Conservation (phyloP, 2,113 vertebrate species). For the Spheniscus mendiculus region DNA sequence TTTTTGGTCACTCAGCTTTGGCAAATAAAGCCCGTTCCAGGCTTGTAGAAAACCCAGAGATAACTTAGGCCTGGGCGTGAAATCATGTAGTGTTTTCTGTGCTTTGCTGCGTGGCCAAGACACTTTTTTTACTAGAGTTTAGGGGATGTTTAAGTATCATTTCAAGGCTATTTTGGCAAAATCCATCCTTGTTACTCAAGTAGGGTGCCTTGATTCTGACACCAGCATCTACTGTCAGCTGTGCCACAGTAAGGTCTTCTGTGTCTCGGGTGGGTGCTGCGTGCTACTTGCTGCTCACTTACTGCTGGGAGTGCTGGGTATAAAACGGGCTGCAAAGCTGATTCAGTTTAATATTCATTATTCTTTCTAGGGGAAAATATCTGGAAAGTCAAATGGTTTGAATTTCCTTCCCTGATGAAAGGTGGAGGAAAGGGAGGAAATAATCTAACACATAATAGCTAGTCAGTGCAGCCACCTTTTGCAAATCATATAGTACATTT, state of each 20-base stretch:
- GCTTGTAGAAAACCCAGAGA: neutral
- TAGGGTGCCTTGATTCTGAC: neutral
- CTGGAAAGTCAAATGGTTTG: neutral
- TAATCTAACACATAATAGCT: fast-evolving
- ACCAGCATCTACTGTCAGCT: neutral
- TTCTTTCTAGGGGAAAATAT: neutral
- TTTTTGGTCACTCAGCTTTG: neutral
- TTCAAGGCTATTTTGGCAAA: neutral
- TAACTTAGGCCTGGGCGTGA: neutral
- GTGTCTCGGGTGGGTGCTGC: neutral
- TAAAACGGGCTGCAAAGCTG: neutral
- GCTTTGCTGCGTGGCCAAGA: neutral
- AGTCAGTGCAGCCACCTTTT: neutral
- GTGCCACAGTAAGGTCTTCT: neutral
- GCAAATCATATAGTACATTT: neutral
- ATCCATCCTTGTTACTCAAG: neutral
- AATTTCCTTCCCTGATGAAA: neutral
- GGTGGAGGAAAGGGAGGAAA: neutral
- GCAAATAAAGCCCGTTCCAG: neutral
- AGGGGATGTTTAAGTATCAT: neutral
- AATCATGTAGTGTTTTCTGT: neutral
- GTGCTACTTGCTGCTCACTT: neutral
- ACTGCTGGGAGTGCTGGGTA: neutral
- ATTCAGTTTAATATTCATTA: neutral
- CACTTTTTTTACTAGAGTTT: neutral